phyloP scores from a whole-genome alignment of 2,113 vertebrate species.

The Pongo pygmaeus region DNA sequence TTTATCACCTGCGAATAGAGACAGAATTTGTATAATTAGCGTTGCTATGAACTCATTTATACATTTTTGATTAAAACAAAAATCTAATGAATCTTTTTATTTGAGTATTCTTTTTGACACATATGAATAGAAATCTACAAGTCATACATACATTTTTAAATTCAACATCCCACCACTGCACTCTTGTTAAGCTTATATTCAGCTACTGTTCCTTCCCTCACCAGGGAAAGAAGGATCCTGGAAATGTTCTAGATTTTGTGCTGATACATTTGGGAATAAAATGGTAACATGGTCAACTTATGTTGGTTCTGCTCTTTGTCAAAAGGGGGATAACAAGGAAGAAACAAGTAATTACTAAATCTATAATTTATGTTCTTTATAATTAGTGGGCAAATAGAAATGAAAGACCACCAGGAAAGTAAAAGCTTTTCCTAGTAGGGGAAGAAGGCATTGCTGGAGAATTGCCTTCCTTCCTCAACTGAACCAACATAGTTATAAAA shows the following conservation, averaged over 20 bases:
- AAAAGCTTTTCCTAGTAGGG: not conserved
- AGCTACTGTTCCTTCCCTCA: not conserved
- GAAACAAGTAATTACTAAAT: not conserved
- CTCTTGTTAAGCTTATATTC: not conserved
- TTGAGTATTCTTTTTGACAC: not conserved
- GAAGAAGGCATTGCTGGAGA: not conserved
- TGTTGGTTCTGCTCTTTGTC: not conserved
- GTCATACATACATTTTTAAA: not conserved
- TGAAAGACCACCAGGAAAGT: not conserved
- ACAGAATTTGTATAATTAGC: not conserved
- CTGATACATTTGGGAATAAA: not conserved
- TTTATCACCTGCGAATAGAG: constrained; percentile 89
- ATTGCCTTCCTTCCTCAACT: not conserved
- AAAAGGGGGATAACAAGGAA: not conserved
- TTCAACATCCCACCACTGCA: not conserved
- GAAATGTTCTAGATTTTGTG: not conserved
- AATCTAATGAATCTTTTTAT: not conserved
- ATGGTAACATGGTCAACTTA: not conserved
- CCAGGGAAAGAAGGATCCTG: not conserved
- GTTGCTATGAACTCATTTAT: not conserved
- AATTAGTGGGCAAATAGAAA: not conserved
- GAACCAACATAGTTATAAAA: not conserved
- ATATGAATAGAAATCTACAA: not conserved
- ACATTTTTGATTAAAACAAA: not conserved
- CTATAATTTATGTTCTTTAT: not conserved